Percentiles rank a stretch among this genome's conserved stretches.
Conservation (phyloP, 2,888 invertebrate species). For the Sinohyriopsis cumingii region DNA sequence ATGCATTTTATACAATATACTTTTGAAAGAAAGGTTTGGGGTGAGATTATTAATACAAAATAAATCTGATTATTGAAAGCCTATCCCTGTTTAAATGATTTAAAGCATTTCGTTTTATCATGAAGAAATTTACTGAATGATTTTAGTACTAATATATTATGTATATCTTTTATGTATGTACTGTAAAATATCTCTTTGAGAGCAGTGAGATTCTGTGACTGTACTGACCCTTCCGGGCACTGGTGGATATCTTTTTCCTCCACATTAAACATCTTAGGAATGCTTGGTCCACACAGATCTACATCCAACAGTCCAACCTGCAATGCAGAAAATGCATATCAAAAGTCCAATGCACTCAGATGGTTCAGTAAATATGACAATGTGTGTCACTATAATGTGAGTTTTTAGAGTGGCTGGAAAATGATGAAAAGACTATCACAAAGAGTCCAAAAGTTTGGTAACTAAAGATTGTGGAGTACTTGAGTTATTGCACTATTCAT, state of each 20-base stretch:
- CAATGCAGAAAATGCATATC: conserved; percentile 32
- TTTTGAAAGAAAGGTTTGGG: background rate
- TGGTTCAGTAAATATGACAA: background rate
- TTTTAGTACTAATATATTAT: too few species aligned
- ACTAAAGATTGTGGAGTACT: too few species aligned
- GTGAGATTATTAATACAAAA: too few species aligned
- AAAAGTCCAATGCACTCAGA: background rate
- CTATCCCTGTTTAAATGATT: too few species aligned
- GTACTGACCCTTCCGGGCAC: conserved; percentile 83
- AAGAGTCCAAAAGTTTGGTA: too few species aligned
- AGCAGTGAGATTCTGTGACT: too few species aligned
- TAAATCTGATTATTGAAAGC: too few species aligned
- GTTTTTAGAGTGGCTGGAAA: background rate
- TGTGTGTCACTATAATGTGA: background rate
- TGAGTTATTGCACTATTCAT: too few species aligned
- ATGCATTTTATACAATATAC: background rate
- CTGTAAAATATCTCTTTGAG: too few species aligned
- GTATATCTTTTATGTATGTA: too few species aligned
- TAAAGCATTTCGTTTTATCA: too few species aligned
- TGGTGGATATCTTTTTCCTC: conserved; percentile 90
- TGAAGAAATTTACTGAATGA: too few species aligned
- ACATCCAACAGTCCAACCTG: conserved; percentile 94
- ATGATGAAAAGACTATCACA: background rate
- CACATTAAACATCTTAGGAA: conserved; percentile 87
- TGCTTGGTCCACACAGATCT: conserved; percentile 95